phyloP scores from a whole-genome alignment of 2,888 invertebrate species.

The Furcula furcula region DNA sequence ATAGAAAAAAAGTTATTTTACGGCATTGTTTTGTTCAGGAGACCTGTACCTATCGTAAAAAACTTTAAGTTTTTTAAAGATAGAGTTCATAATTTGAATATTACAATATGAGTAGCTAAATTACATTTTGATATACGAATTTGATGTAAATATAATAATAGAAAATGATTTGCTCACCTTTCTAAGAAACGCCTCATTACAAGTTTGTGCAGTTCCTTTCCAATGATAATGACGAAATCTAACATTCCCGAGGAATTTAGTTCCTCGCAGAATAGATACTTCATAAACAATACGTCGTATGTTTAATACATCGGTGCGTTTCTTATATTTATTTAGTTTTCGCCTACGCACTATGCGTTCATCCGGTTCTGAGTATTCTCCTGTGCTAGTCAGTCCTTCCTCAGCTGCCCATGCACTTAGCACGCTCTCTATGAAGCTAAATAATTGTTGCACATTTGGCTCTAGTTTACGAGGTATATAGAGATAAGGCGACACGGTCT shows the following conservation, averaged over 20 bases:
- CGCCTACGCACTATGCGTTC: slow-evolving; percentile 84
- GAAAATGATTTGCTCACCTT: slow-evolving; percentile 90
- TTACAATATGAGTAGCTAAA: too few relatives aligned
- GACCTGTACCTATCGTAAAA: too few relatives aligned
- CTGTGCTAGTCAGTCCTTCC: slow-evolving; percentile 86
- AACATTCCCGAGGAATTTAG: slow-evolving; percentile 85
- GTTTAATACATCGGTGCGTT: slow-evolving; percentile 85
- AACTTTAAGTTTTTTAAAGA: too few relatives aligned
- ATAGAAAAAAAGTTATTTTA: too few relatives aligned
- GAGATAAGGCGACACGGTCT: slow-evolving; percentile 77
- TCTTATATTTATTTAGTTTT: slow-evolving; percentile 83
- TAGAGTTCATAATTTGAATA: too few relatives aligned
- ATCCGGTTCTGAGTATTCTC: slow-evolving; percentile 88
- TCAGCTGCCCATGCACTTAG: slow-evolving; percentile 90
- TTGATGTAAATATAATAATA: too few relatives aligned
- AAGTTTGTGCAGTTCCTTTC: slow-evolving; percentile 92
- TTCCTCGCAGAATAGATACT: slow-evolving; percentile 86
- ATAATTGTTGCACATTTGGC: slow-evolving; percentile 90
- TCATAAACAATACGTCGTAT: slow-evolving; percentile 86
- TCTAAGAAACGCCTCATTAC: slow-evolving; percentile 93
- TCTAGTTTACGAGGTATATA: slow-evolving; percentile 83
- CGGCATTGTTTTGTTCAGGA: too few relatives aligned
- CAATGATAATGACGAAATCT: slow-evolving; percentile 91
- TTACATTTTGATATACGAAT: too few relatives aligned
- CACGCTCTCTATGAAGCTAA: slow-evolving; percentile 91